Evolutionary conservation across 30 jellyfish, hydroid and myxozoan genomes (phyloP).

Genomic region (Catostylus mosaicus): DNA sequence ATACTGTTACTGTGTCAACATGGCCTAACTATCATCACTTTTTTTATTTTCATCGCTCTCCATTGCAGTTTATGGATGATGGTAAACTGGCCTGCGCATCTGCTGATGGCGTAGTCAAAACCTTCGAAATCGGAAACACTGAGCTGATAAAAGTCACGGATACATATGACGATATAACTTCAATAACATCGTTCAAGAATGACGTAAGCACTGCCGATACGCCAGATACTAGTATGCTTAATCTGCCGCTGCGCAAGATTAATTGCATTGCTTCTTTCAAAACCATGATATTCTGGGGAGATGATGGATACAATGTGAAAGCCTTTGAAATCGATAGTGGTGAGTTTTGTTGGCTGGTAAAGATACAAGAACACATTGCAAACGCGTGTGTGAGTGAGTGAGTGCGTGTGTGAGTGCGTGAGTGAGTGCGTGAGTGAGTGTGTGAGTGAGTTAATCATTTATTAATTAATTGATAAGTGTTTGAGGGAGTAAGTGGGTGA

Average conservation of each 20-base stretch:
- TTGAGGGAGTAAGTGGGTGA: too few relatives aligned
- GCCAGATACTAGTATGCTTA: conserved; percentile 39
- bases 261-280: conserved; percentile 74
- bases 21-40: too few relatives aligned
- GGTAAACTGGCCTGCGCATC: conserved; percentile 81
- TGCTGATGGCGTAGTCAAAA: conserved; percentile 77
- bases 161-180: conserved; percentile 41
- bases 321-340: conserved; percentile 70
- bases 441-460: too few relatives aligned
- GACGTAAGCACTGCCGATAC: conserved; percentile 41
- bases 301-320: conserved; percentile 91
- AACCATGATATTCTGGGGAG: conserved; percentile 81
- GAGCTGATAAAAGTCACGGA: conserved; percentile 35
- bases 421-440: too few relatives aligned
- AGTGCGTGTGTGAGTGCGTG: too few relatives aligned
- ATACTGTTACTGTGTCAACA: too few relatives aligned
- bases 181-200: conserved; percentile 17
- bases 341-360: too few relatives aligned
- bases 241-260: conserved; percentile 68
- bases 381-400: too few relatives aligned
- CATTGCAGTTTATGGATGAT: conserved; percentile 70
- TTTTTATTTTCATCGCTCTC: neutral
- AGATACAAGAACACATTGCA: too few relatives aligned
- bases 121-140: conserved; percentile 28
- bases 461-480: too few relatives aligned